Percentiles rank a stretch among this genome's conserved stretches.
Evolutionary conservation across 2,797 vertebrate genomes (phyloP).

Genomic region (Neosilurus mollespiculum): DNA sequence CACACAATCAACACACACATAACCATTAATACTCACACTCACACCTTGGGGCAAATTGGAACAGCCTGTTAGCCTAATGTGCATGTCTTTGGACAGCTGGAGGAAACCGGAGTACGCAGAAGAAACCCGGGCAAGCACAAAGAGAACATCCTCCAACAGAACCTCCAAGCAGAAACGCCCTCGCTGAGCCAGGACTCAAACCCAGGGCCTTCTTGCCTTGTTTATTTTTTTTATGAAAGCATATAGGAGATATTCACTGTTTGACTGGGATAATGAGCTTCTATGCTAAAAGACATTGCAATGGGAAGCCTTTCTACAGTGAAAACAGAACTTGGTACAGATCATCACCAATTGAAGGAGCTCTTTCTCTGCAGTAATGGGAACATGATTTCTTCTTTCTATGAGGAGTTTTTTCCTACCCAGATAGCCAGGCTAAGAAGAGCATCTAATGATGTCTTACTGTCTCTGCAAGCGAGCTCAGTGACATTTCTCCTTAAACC

Average conservation of each 20-base stretch:
- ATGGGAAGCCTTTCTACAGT: background rate
- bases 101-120: no score
- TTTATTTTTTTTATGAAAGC: background rate
- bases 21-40: no score
- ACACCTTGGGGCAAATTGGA: no score
- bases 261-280: background rate
- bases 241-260: background rate
- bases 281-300: background rate
- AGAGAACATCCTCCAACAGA: no score
- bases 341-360: background rate
- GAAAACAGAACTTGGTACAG: background rate
- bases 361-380: background rate
- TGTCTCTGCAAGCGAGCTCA: background rate
- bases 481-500: background rate
- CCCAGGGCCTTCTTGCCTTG: no score
- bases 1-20: no score
- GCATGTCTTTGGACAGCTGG: no score
- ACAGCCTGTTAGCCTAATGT: no score
- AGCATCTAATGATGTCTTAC: background rate
- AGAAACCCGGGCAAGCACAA: no score
- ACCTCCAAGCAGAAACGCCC: no score
- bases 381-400: background rate
- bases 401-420: background rate
- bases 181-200: no score
- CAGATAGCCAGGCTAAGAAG: background rate